Base-by-base conservation (phyloP, 2,797 vertebrate species). In the Acanthopagrus latus region DNA sequence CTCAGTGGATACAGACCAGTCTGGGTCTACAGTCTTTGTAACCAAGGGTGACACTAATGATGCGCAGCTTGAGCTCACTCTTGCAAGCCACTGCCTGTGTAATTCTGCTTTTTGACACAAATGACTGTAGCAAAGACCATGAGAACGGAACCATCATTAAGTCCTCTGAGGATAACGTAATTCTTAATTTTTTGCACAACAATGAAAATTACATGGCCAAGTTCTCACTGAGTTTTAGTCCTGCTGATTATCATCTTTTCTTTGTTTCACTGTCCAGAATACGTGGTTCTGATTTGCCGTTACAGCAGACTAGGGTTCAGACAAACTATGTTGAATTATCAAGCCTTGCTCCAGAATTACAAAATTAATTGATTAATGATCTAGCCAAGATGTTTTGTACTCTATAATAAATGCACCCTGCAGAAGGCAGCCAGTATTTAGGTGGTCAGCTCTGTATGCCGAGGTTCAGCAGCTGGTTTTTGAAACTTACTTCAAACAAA, bases 11-110 rank as follows among this genome's bases (percentile, higher is more conserved):
- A 78, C 85, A 77, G 85, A 88, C 78, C 78, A 64, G 79, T 88
- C 84, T 88, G 79, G 80, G 59, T 74, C 77, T 66, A 66, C 76
- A 73, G 81, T 90, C 81, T 87, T 85, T 84, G 88, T 93, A 92
- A 91, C 90, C 84, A 88, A 54, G 81, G 87, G 89, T 69, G 84
- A 91, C 84, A 70, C 86, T 93, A 94, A 94, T 93, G 91, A 92
- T 93, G 89, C 85, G 51, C 80, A 89, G 89, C 89, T 89, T 88
- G 89, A 91, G 86, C 69, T 89, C 81, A 82, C 83, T 93, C 80
- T 93, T 91, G 90, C 90, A 85, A 86, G 78, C 82, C 75, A 82
- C 65, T 90, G 87, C 78, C 82, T 80, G 76, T 83, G 76, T 75
- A 74, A 84, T 80, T 76, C 66, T 73, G 83, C 87, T 91, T 89